Evolutionary conservation across 2,888 invertebrate species (phyloP), one percentile per base, ranked within the genome.

Genomic region (Phragmatobia fuliginosa): DNA sequence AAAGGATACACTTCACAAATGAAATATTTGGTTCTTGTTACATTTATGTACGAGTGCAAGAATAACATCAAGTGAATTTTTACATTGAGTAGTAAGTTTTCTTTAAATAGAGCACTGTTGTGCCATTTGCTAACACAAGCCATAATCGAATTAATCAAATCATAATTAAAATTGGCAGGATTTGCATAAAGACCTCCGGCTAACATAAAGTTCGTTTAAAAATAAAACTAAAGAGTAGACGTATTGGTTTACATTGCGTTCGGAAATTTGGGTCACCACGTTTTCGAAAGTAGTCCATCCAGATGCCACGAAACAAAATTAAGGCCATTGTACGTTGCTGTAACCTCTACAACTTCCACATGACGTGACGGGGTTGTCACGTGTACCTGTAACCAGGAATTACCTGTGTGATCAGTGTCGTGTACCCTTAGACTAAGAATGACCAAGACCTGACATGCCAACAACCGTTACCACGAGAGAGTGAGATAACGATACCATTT

Each of bases 201-300:
- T 74, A 76, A 74, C 58, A 56, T 69, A 62, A 71, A 68, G 59
- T 49, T 14, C 38, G 32, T 59, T 66, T 71, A 52, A 58, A 62
- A 65, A 28, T 60, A 77, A 73, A 77, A 79, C 77, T 74, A 76
- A 80, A 78, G 56, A 28, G 75, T 70, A 71, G 71, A 76, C 62
- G 76, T 79, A 85, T 81, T 82, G 83, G 83, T 80, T 84, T 80
- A 85, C 79, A 80, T 83, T 78, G 68, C 76, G 64, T 45, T 66
- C 75, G 77, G 71, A 79, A 82, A 91, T 90, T 91, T 91, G 82
- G 92, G 91, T 91, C 91, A 88, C 80, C 83, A 82, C 78, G 84
- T 85, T 90, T 93, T 92, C 85, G 94, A 93, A 93, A 93, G 94
- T 92, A 90, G 91, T 92, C 87, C 90, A 91, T 91, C 91, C 87